phyloP scores from a whole-genome alignment of 2,888 invertebrate species.

The Stenoptilia bipunctidactyla region DNA sequence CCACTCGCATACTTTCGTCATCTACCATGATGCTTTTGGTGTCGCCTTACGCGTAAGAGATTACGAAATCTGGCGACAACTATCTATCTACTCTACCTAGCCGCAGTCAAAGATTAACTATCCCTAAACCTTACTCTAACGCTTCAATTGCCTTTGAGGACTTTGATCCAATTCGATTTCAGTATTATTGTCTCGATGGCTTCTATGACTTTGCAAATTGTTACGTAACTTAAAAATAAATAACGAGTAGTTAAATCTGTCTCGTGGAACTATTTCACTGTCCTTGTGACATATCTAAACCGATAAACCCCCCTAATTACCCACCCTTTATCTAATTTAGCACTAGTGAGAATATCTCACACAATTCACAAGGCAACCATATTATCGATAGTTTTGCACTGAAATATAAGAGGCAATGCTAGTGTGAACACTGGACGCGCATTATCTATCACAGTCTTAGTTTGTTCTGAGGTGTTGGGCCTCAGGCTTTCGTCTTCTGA shows the following conservation, averaged over 20 bases:
- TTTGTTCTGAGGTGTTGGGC: slow-evolving; percentile 21
- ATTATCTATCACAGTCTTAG: slow-evolving; percentile 64
- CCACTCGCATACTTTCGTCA: slow-evolving; percentile 17
- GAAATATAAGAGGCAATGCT: slow-evolving; percentile 28
- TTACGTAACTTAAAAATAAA: neutral
- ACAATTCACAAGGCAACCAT: too few relatives aligned
- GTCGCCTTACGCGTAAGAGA: slow-evolving; percentile 38
- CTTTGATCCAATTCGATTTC: slow-evolving; percentile 26
- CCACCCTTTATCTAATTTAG: too few relatives aligned
- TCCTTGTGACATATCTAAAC: too few relatives aligned
- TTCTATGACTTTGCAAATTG: slow-evolving; percentile 6
- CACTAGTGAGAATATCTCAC: too few relatives aligned
- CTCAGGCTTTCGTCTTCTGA: slow-evolving; percentile 58
- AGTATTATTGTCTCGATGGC: slow-evolving; percentile 30
- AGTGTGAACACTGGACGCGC: slow-evolving; percentile 60
- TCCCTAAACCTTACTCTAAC: slow-evolving; percentile 19
- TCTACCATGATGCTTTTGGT: slow-evolving; percentile 27
- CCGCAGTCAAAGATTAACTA: slow-evolving; percentile 24
- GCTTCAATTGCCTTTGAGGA: slow-evolving; percentile 24
- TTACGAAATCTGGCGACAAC: slow-evolving; percentile 36
- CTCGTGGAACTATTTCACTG: neutral
- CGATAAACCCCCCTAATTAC: too few relatives aligned
- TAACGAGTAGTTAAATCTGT: neutral
- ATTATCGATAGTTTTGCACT: slow-evolving; percentile 19
- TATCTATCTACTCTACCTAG: slow-evolving; percentile 30